A percentile compares a stretch with the other conserved stretches of the same genome.
phyloP scores from a whole-genome alignment of 1,140 invertebrate species.

The Hypsibius dujardini region DNA sequence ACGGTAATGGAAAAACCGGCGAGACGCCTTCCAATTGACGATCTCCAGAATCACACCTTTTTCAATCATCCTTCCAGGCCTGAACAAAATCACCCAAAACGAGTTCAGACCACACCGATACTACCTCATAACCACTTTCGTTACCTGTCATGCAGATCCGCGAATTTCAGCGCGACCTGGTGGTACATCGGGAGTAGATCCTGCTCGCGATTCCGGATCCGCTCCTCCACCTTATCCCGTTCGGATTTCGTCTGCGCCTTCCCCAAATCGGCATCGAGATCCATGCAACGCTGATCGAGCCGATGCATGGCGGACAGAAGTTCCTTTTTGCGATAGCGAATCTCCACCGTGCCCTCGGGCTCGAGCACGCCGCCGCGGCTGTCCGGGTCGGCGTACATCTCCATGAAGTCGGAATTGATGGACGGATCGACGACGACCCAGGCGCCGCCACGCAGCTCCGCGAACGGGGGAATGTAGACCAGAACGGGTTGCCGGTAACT shows the following conservation, averaged over 20 bases:
- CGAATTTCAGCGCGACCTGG: conserved; percentile 82
- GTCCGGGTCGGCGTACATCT: conserved; percentile 90
- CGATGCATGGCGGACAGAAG: conserved; percentile 38
- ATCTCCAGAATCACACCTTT: conserved; percentile 81
- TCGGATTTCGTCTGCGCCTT: too few species aligned
- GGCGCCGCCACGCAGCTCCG: conserved; percentile 84
- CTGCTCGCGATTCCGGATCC: conserved; percentile 55
- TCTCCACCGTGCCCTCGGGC: conserved; percentile 89
- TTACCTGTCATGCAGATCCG: conserved; percentile 95
- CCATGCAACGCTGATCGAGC: conserved; percentile 34
- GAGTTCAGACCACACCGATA: too few species aligned
- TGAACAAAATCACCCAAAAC: too few species aligned
- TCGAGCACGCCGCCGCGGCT: conserved; percentile 79
- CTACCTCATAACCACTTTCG: too few species aligned
- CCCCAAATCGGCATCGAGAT: conserved; percentile 59
- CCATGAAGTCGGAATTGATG: conserved; percentile 86
- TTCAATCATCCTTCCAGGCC: conserved; percentile 84
- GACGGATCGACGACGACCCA: conserved; percentile 95
- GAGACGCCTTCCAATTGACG: conserved; percentile 62
- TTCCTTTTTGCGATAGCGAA: conserved; percentile 83
- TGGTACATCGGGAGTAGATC: conserved; percentile 52
- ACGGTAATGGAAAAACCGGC: conserved; percentile 67
- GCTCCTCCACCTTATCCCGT: too few species aligned
- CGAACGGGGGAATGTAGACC: conserved; percentile 89
- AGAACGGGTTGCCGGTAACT: conserved; percentile 77